Conservation (phyloP, 2,888 invertebrate genomes). For the Tuta absoluta region DNA sequence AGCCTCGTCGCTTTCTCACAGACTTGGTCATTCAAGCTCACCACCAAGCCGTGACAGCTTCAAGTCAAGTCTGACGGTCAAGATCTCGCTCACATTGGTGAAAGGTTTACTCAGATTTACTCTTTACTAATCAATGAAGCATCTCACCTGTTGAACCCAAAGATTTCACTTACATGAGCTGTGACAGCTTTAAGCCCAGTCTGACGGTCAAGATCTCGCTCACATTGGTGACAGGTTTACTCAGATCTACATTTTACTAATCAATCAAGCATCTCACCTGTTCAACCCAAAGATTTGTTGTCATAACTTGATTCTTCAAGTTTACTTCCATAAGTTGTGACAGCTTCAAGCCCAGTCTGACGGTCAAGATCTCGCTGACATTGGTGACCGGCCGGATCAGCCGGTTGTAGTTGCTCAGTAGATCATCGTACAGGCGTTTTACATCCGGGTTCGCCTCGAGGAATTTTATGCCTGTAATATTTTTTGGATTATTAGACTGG, state of each 20-base stretch:
- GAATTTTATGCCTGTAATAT: conserved; percentile 64
- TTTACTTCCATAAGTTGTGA: conserved; percentile 96
- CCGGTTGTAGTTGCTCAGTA: conserved; percentile 97
- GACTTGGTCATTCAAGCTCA: too few species aligned
- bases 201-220: conserved; percentile 89
- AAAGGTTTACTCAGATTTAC: too few species aligned
- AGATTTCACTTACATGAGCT: conserved; percentile 95
- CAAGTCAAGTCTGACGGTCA: too few species aligned
- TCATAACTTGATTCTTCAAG: conserved; percentile 96
- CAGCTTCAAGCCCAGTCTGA: conserved; percentile 93
- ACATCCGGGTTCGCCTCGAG: conserved; percentile 95
- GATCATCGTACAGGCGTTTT: conserved; percentile 96
- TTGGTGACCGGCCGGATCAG: conserved; percentile 96
- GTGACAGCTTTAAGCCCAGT: conserved; percentile 93
- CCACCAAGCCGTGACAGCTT: too few species aligned
- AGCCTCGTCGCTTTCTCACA: too few species aligned
- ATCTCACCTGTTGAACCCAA: conserved; percentile 93
- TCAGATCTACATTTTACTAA: not conserved
- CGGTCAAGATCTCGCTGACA: conserved; percentile 94
- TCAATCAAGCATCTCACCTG: conserved; percentile 89
- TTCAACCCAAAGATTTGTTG: conserved; percentile 96
- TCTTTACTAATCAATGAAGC: too few species aligned
- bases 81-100: too few species aligned
- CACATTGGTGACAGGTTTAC: conserved; percentile 91
- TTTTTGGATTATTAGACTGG: not conserved